Evolutionary conservation across 2,797 vertebrate genomes (phyloP).

Genomic region (Hoplostethus mediterraneus): DNA sequence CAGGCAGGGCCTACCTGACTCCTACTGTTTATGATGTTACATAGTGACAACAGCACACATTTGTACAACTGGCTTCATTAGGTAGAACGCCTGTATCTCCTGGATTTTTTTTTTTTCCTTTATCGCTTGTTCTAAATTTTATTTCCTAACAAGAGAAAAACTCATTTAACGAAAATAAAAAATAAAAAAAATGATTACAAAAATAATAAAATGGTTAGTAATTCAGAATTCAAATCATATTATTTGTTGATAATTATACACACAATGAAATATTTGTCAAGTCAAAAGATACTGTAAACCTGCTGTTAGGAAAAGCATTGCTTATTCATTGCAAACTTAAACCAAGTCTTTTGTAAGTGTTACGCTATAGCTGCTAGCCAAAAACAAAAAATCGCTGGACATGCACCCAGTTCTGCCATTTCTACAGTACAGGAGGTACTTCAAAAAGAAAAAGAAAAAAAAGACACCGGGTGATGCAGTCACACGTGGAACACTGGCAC

Average conservation of each 20-base stretch:
- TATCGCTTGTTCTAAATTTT: slow-evolving; percentile 45
- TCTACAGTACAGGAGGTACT: slow-evolving; percentile 47
- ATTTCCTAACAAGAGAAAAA: slow-evolving; percentile 64
- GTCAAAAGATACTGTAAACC: slow-evolving; percentile 71
- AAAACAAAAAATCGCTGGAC: slow-evolving; percentile 31
- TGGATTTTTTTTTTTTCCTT: slow-evolving; percentile 58
- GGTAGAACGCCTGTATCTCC: slow-evolving; percentile 54
- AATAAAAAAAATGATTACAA: slow-evolving; percentile 56
- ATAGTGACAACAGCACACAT: slow-evolving; percentile 66
- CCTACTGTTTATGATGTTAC: slow-evolving; percentile 63
- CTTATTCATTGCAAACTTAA: slow-evolving; percentile 53
- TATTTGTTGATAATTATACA: slow-evolving; percentile 68
- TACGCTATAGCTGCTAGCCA: slow-evolving; percentile 23
- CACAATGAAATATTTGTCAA: slow-evolving; percentile 56
- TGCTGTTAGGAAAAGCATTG: slow-evolving; percentile 60
- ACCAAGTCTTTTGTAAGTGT: slow-evolving; percentile 44
- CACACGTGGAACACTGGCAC: slow-evolving; percentile 33
- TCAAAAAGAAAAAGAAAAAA: neutral
- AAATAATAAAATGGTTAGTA: slow-evolving; percentile 77
- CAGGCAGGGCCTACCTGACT: slow-evolving; percentile 83
- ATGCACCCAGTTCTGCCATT: slow-evolving; percentile 51
- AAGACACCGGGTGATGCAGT: slow-evolving; percentile 34
- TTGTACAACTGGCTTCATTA: slow-evolving; percentile 58
- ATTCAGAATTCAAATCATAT: slow-evolving; percentile 59
- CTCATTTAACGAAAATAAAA: slow-evolving; percentile 19